Evolutionary conservation across 2,113 vertebrate genomes (phyloP), one percentile per base, ranked within the genome.

Genomic region (Albula goreensis): DNA sequence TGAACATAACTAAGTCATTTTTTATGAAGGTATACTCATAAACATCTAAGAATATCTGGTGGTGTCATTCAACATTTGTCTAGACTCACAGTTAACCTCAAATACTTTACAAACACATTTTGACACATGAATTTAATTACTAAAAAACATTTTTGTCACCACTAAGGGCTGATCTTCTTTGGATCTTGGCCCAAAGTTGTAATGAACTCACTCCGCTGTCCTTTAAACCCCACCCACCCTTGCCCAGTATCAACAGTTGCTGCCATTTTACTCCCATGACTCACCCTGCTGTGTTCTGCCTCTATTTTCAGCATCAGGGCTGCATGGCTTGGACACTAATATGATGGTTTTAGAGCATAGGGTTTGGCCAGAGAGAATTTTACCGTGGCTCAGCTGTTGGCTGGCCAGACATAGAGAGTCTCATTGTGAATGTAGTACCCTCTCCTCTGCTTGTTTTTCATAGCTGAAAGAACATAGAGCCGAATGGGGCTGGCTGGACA

Each of bases 231-330:
- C 81, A 2, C 80, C 50, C 50, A 19, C 77, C 41, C 78, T 63
- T 57, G 63, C 5, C 85, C 85, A 66, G 85, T 81, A 78, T 85
- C 78, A 80, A 63, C 85, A 81, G 85, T 85, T 85, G 85, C 78
- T 63, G 49, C 56, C 52, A 6, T 79, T 85, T 79, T 57, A 15
- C 63, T 80, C 78, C 56, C 84, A 81, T 85, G 84, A 85, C 52
- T 85, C 84, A 85, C 56, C 66, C n/a, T 2, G 60, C 60, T 49
- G 53, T 52, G 51, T 7, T 10, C 84, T 80, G 78, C 53, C 53
- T 22, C 84, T 85, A 85, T 85, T 85, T 85, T 70, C 78, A 56
- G 84, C 56, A 4, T 3, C 3, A 15, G 77, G 78, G 49, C 78
- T 78, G 48, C 78, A 5, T 22, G 19, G 63, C 63, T 70, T 3